Conservation (phyloP, 2,888 invertebrate species). For the Boloria euphrosyne region DNA sequence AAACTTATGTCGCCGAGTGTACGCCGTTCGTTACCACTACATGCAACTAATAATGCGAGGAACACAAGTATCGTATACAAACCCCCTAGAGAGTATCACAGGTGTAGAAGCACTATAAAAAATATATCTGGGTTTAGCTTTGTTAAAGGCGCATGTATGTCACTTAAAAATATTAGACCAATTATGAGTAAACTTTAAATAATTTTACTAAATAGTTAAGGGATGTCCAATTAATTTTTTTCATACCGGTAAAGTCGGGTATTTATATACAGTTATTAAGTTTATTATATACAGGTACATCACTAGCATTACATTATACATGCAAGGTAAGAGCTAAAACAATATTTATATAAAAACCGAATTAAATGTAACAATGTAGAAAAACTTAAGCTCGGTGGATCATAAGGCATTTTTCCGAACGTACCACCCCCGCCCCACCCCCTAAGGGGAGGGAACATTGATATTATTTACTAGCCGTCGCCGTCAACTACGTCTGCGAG, state of each 20-base stretch:
- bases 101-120: slow-evolving; percentile 43
- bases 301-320: neutral
- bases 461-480: slow-evolving; percentile 27
- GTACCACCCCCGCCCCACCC: slow-evolving; percentile 58
- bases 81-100: slow-evolving; percentile 46
- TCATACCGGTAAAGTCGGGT: too few relatives aligned
- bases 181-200: too few relatives aligned
- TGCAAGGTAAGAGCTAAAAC: slow-evolving; percentile 23
- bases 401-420: slow-evolving; percentile 82
- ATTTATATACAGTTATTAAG: too few relatives aligned
- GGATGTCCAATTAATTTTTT: neutral
- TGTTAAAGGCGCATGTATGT: too few relatives aligned
- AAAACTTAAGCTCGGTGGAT: slow-evolving; percentile 65
- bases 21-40: slow-evolving; percentile 38
- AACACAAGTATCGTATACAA: slow-evolving; percentile 60
- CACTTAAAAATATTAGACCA: too few relatives aligned
- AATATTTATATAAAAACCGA: slow-evolving; percentile 33
- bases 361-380: slow-evolving; percentile 39
- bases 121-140: too few relatives aligned
- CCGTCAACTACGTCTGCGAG: slow-evolving; percentile 21
- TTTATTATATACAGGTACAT: neutral
- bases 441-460: slow-evolving; percentile 32
- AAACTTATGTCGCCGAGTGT: slow-evolving; percentile 27
- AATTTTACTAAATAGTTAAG: too few relatives aligned
- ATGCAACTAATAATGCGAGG: slow-evolving; percentile 51